Evolutionary conservation across 2,888 invertebrate genomes (phyloP), one percentile per base, ranked within the genome.

Genomic region (Platypus cylindrus): DNA sequence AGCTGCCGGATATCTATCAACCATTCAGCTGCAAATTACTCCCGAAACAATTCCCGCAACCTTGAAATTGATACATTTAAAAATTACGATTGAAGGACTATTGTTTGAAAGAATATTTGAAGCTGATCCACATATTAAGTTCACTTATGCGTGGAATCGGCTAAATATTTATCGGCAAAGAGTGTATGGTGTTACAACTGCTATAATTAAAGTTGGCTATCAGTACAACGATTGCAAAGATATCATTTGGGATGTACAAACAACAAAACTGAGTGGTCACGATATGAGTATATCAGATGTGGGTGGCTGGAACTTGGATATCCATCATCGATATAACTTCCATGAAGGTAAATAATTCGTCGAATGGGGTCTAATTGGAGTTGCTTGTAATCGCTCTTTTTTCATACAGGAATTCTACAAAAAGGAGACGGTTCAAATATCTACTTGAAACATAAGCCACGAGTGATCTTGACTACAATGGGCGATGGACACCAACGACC

Each of bases 401-500:
- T 17, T 39, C 41, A 58, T 57, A 5, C 58, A 82, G 83, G 93
- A 17, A 93, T 97, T 41, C 68, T 97, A 1, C 94, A 97, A 65
- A 93, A 94, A 58, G 97, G 97, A 17, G 95, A 97, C 53, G 97
- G 97, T 8, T 85, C 91, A 0, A 93, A 91, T 52, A 85, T 93
- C 39, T 94, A 93, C 59, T 64, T 97, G 51, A 90, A 85, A 50
- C 86, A 94, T 57, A 85, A 90, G 54, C 93, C 93, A 0, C 71
- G 89, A 26, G 83, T 93, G 9, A 85, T 94, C 43, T 69, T 87
- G 29, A 90, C 91, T 2, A 75, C 86, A 0, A 82, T 93, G 80
- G 93, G 91, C 7, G 89, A 87, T 55, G 90, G 89, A 0, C 79
- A 86, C 46, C 89, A 90, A 55, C 70, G 95, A 20, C 82, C 85